Base-by-base conservation (phyloP, 2,797 vertebrate species). In the Gallinago solitaria region DNA sequence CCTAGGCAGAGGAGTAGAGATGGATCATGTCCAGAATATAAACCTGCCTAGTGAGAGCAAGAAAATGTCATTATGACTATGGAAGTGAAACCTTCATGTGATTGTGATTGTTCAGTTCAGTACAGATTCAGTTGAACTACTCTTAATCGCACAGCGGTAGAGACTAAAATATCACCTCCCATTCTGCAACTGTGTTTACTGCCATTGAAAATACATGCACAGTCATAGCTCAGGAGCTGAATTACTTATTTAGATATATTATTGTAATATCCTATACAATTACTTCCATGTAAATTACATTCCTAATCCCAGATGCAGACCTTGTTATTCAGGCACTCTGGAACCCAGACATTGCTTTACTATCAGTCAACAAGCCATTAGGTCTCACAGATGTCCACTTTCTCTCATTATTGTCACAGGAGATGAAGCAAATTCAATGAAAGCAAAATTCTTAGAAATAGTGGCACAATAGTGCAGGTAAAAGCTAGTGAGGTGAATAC, bases 381-480 rank as follows among this genome's bases (percentile, higher is more conserved):
- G 11, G 7, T 76, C 5, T 45, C 68, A 33, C 6, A 50, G 6
- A 47, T 43, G 9, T 25, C 24, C 15, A 23, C 3, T 24, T 18
- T 70, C n/a, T 83, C 7, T 20, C 9, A 12, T 73, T 53, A 24
- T 41, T 2, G 1, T 60, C 37, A 11, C 4, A 57, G 19, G 23
- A 54, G 14, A 35, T 17, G 3, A 75, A 43, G 30, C 30, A 64
- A 43, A 90, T 14, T 13, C 17, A 48, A 37, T 43, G n/a, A 79
- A 75, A 57, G 5, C 1, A 53, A 27, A 82, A 69, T 59, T 67
- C 10, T 85, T 64, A 43, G 27, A 75, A 81, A 1, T 1, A 53
- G 12, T 0, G 5, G 5, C 9, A 45, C 18, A 60, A 16, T 3
- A 12, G 1, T 20, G 23, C 15, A 65, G 16, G 20, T 41, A 12